Conservation (phyloP, 2,797 vertebrate genomes). For the Neoniphon sammara region DNA sequence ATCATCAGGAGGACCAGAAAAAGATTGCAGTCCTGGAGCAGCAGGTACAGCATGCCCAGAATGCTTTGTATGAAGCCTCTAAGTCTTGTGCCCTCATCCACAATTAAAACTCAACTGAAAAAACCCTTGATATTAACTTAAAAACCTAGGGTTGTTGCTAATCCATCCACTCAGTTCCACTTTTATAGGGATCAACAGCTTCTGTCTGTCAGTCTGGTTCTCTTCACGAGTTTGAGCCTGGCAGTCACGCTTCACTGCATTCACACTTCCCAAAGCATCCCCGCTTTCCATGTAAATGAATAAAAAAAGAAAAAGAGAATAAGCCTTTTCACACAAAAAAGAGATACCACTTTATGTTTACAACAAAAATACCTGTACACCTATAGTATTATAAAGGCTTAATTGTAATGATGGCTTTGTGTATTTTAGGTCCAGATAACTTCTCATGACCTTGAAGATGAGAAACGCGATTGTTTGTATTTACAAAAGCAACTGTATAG, state of each 20-base stretch:
- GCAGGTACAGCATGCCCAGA: slow-evolving; percentile 81
- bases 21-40: slow-evolving; percentile 83
- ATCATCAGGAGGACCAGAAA: slow-evolving; percentile 81
- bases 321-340: not conserved
- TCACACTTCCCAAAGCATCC: not conserved
- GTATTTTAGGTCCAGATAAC: slow-evolving; percentile 82
- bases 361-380: not conserved
- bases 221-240: not conserved
- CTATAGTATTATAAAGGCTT: not conserved
- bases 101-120: slow-evolving; percentile 3
- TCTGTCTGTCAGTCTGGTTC: not conserved
- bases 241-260: not conserved
- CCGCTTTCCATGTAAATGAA: not conserved
- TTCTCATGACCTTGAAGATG: slow-evolving; percentile 86
- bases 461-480: slow-evolving; percentile 84
- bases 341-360: not conserved
- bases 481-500: slow-evolving; percentile 84
- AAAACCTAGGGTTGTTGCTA: slow-evolving; percentile 9
- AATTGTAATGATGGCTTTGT: slow-evolving; percentile 2
- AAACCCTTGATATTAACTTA: slow-evolving; percentile 8
- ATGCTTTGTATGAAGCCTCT: not conserved
- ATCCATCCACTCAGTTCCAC: slow-evolving; percentile 5
- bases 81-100: not conserved
- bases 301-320: not conserved
- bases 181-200: slow-evolving; percentile 1